Evolutionary conservation across 2,797 vertebrate genomes (phyloP).

Genomic region (Thripadectes ignobilis): DNA sequence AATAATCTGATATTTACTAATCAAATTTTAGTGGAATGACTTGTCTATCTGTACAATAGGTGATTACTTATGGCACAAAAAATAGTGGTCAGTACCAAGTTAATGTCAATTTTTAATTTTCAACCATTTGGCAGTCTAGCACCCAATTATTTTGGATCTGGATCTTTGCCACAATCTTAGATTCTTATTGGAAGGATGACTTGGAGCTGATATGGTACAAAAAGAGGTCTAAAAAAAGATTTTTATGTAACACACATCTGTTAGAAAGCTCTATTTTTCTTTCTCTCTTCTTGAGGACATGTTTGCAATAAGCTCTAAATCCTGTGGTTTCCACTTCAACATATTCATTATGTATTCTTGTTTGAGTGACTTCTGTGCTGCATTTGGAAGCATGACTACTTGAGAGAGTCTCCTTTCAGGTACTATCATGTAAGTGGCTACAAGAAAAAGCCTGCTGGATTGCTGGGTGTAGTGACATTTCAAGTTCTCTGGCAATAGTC

Average conservation of each 20-base stretch:
- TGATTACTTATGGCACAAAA: neutral
- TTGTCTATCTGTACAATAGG: neutral
- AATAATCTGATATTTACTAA: neutral
- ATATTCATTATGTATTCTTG: neutral
- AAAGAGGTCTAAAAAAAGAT: neutral
- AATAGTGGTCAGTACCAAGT: neutral
- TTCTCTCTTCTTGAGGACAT: neutral
- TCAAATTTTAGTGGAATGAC: neutral
- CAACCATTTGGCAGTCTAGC: neutral
- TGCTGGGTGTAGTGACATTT: neutral
- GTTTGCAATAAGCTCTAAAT: neutral
- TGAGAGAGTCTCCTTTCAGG: neutral
- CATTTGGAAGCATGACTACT: neutral
- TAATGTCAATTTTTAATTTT: neutral
- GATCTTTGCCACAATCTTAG: neutral
- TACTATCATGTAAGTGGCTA: neutral
- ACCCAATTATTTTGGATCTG: neutral
- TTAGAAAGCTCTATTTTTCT: neutral
- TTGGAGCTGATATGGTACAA: neutral
- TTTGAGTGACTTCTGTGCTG: neutral
- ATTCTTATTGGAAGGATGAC: neutral
- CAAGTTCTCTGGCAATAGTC: neutral
- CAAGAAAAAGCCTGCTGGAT: neutral
- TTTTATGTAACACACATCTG: neutral
- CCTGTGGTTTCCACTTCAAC: neutral